These are phyloP conservation scores for Sphecodes monilicornis DNA, from an alignment of 2,888 invertebrate genomes.

Conservation along the genomic window DNA sequence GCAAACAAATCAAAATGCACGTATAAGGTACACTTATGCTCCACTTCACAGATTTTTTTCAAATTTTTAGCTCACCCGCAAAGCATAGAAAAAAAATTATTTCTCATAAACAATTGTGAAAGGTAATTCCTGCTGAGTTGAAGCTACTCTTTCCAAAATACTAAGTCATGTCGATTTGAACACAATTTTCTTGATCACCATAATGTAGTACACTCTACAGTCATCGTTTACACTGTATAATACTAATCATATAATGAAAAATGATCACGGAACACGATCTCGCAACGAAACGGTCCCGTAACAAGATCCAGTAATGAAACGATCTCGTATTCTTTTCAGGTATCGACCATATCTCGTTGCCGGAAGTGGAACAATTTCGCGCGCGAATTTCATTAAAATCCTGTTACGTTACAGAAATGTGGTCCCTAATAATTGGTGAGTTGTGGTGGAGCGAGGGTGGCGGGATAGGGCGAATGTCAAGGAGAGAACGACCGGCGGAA, in stretches of 20 bases:
- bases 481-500: background rate
- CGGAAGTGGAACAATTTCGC: background rate
- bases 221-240: too few species aligned
- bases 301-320: background rate
- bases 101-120: too few species aligned
- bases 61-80: too few species aligned
- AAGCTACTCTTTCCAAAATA: too few species aligned
- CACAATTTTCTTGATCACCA: too few species aligned
- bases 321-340: background rate
- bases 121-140: too few species aligned
- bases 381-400: background rate
- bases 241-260: background rate
- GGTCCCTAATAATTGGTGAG: background rate
- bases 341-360: background rate
- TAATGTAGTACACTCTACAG: too few species aligned
- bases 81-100: too few species aligned
- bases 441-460: background rate
- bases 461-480: background rate
- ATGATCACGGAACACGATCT: background rate
- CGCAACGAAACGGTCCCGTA: background rate
- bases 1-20: too few species aligned
- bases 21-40: too few species aligned
- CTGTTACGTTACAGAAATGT: background rate
- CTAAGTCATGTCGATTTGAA: too few species aligned
- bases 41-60: too few species aligned